Conservation (phyloP, 53 echinoderm and acorn worm species). For the Holothuria scabra region DNA sequence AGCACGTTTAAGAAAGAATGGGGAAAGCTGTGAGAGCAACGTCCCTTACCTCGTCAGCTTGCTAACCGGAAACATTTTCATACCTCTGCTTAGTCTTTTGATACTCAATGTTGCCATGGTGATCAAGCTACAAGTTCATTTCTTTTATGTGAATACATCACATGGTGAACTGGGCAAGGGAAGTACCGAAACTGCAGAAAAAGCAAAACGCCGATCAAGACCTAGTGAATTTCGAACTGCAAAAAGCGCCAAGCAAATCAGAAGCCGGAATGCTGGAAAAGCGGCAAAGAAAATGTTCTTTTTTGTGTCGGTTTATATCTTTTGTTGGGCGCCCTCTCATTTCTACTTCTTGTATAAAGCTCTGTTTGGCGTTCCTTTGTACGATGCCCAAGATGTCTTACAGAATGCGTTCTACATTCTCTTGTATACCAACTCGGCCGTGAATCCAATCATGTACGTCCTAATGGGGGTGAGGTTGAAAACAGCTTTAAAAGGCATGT, state of each 20-base stretch:
- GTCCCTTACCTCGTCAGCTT: conserved; percentile 1
- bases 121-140: background rate
- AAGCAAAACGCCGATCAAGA: too few species aligned
- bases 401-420: conserved; percentile 6
- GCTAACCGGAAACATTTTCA: background rate
- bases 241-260: background rate
- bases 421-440: background rate
- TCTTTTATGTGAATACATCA: background rate
- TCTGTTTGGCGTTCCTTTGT: background rate
- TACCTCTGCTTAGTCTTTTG: background rate
- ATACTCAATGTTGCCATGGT: background rate
- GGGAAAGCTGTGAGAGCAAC: background rate
- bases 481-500: background rate
- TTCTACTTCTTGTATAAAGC: background rate
- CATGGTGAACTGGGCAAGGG: too few species aligned
- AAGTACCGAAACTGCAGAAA: too few species aligned
- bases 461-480: conserved; percentile 2
- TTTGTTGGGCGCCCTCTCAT: conserved; percentile 3
- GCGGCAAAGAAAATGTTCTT: background rate
- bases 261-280: background rate
- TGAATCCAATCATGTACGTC: conserved; percentile 11
- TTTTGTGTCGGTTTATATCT: conserved; percentile 1
- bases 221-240: too few species aligned
- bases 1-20: background rate
- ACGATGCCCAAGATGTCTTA: background rate